Evolutionary conservation across 1,140 invertebrate species (phyloP).

Genomic region (Drosophila kepulauana): DNA sequence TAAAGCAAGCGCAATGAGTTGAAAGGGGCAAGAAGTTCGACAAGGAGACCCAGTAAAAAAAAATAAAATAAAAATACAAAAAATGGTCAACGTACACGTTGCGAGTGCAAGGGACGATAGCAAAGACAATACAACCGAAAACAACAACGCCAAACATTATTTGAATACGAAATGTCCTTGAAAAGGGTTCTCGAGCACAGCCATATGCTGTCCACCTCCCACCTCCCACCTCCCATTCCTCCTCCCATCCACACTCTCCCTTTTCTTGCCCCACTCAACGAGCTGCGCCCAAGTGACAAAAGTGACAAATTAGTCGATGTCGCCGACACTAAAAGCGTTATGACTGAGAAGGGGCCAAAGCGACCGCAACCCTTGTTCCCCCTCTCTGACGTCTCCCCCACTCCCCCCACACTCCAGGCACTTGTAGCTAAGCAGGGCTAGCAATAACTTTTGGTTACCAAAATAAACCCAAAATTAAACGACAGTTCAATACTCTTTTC

Average conservation of each 20-base stretch:
- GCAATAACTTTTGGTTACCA: not conserved
- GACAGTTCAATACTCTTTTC: not conserved
- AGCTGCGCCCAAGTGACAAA: constrained; percentile 61
- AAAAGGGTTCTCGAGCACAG: constrained; percentile 60
- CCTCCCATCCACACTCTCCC: not conserved
- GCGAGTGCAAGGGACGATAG: constrained; percentile 14
- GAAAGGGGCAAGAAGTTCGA: not conserved
- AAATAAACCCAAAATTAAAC: not conserved
- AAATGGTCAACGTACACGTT: constrained; percentile 35
- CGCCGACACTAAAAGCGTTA: constrained; percentile 68
- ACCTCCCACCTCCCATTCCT: not conserved
- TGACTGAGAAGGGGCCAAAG: constrained; percentile 42
- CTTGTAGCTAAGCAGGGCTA: constrained; percentile 5
- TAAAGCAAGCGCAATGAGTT: constrained; percentile 2
- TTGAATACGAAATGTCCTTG: constrained; percentile 78
- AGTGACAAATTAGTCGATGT: constrained; percentile 75
- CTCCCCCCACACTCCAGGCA: not conserved
- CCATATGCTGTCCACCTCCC: constrained; percentile 24
- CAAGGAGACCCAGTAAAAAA: not conserved
- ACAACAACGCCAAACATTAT: constrained; percentile 73
- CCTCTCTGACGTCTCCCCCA: no score
- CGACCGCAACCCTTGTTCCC: constrained; percentile 39
- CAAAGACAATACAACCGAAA: not conserved
- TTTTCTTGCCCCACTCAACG: constrained; percentile 11
- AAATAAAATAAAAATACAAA: not conserved